These are phyloP conservation scores for Berghia stephanieae DNA, from an alignment of 1,140 invertebrate genomes.

Conservation along the genomic window DNA sequence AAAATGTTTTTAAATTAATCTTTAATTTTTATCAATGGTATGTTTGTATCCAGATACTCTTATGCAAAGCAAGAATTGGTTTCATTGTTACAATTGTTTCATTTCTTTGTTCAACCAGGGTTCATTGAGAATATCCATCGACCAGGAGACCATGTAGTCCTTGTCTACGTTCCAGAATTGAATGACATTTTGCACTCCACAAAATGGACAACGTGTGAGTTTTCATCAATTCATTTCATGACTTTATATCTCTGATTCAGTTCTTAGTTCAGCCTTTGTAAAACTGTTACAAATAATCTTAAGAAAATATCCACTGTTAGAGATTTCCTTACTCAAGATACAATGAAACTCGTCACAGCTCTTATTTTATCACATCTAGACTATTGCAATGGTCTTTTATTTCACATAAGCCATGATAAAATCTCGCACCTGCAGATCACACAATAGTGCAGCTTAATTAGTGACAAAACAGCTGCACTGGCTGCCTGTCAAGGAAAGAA, in stretches of 20 bases:
- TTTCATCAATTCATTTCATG: neutral
- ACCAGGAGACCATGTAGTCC: slow-evolving; percentile 34
- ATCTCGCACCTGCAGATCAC: no score
- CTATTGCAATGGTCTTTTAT: no score
- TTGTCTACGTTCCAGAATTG: slow-evolving; percentile 43
- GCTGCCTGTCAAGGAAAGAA: no score
- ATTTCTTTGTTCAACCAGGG: slow-evolving; percentile 29
- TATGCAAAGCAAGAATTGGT: neutral
- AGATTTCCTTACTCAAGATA: neutral
- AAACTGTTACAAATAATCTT: no score
- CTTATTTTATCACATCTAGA: no score
- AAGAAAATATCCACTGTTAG: no score
- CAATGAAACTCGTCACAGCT: neutral
- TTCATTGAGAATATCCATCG: slow-evolving; percentile 37
- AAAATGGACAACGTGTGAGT: slow-evolving; percentile 42
- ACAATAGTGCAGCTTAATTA: no score
- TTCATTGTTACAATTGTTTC: neutral
- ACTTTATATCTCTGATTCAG: neutral
- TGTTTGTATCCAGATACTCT: neutral
- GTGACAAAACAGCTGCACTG: no score
- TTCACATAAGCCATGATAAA: no score
- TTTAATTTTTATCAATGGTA: neutral
- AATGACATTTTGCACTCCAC: slow-evolving; percentile 43
- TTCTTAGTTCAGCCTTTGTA: neutral
- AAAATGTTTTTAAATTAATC: neutral